Evolutionary conservation across 2,888 invertebrate genomes (phyloP).

Genomic region (Plebejus melissa): DNA sequence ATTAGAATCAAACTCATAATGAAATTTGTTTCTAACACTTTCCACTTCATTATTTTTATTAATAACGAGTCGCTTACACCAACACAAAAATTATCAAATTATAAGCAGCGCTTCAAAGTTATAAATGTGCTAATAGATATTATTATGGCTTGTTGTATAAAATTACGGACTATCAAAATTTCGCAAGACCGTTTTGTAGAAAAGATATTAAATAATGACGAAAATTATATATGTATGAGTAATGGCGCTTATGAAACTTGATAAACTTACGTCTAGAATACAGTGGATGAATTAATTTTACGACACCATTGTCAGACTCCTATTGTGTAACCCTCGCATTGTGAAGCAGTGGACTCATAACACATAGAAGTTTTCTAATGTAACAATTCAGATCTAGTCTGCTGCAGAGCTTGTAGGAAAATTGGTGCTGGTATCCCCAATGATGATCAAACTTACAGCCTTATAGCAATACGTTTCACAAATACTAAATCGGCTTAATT

Average conservation of each 20-base stretch:
- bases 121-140: slow-evolving; percentile 11
- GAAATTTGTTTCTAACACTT: background rate
- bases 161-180: slow-evolving; percentile 5
- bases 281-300: slow-evolving; percentile 43
- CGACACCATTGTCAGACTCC: slow-evolving; percentile 41
- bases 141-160: slow-evolving; percentile 21
- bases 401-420: background rate
- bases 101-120: background rate
- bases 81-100: background rate
- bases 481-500: background rate
- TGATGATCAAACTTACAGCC: background rate
- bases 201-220: slow-evolving; percentile 23
- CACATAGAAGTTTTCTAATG: slow-evolving; percentile 32
- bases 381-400: slow-evolving; percentile 24
- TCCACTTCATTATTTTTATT: background rate
- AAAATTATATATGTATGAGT: slow-evolving; percentile 27
- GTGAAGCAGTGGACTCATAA: slow-evolving; percentile 34
- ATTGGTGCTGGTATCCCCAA: background rate
- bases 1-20: background rate
- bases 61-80: background rate
- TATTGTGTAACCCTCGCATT: slow-evolving; percentile 42
- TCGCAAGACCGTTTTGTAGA: slow-evolving; percentile 6
- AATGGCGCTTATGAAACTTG: slow-evolving; percentile 34
- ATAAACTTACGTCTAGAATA: slow-evolving; percentile 36
- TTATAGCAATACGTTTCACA: background rate